phyloP scores from a whole-genome alignment of 2,797 vertebrate species.

The Pelodytes ibericus region DNA sequence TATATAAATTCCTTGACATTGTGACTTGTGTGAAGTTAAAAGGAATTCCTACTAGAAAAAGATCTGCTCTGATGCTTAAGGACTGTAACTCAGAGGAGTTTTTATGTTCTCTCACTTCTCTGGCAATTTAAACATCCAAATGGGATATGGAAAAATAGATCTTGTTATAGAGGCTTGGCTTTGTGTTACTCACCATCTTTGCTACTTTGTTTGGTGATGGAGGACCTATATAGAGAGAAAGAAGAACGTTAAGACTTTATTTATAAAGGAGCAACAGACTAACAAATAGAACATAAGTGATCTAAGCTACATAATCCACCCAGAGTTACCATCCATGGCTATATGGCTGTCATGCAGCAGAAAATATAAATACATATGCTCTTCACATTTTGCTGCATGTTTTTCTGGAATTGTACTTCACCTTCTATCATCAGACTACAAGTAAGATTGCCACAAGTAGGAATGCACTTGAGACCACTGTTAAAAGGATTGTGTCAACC shows the following conservation, averaged over 20 bases:
- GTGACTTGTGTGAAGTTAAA: background rate
- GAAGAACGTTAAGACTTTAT: background rate
- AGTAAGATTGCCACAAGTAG: too few species aligned
- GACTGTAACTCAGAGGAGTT: background rate
- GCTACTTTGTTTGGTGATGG: constrained; percentile 90
- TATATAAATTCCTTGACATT: background rate
- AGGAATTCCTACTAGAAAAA: background rate
- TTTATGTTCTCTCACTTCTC: background rate
- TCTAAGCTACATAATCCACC: too few species aligned
- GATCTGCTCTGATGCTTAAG: background rate
- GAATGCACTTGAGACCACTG: too few species aligned
- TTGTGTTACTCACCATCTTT: constrained; percentile 72
- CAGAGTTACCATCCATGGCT: too few species aligned
- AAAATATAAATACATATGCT: too few species aligned
- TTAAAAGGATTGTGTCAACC: too few species aligned
- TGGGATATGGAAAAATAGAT: background rate
- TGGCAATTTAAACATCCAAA: background rate
- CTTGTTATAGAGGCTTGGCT: background rate
- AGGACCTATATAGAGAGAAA: constrained; percentile 80
- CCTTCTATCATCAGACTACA: too few species aligned
- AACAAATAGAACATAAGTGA: too few species aligned
- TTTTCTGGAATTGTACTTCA: too few species aligned
- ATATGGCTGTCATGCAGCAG: too few species aligned
- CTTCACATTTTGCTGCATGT: too few species aligned
- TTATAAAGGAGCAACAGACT: too few species aligned